Evolutionary conservation across 1,140 invertebrate genomes (phyloP).

Genomic region (Contarinia nasturtii): DNA sequence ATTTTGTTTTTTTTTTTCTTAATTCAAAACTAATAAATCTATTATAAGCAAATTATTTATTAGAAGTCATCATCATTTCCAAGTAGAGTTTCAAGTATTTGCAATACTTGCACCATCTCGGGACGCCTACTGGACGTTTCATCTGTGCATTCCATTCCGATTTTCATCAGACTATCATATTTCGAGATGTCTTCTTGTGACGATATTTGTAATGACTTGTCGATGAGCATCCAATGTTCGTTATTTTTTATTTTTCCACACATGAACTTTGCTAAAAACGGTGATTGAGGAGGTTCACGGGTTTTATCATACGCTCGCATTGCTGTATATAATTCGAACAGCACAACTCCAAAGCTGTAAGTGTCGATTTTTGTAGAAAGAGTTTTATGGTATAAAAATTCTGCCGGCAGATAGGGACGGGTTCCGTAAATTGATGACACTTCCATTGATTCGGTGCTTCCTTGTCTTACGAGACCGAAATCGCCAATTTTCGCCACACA

Average conservation of each 20-base stretch:
- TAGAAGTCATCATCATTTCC: no score
- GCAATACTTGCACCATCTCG: neutral
- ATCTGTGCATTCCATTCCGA: neutral
- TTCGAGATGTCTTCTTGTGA: neutral
- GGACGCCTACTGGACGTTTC: neutral
- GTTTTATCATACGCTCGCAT: constrained; percentile 35
- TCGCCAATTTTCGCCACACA: constrained; percentile 82
- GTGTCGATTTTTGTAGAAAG: constrained; percentile 84
- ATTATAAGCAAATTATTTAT: no score
- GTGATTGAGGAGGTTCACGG: neutral
- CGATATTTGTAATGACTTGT: neutral
- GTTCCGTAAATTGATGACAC: constrained; percentile 70
- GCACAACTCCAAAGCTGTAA: constrained; percentile 83
- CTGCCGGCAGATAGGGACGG: constrained; percentile 74
- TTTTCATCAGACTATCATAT: neutral
- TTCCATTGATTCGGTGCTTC: constrained; percentile 32
- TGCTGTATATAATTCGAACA: constrained; percentile 69
- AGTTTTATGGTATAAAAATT: constrained; percentile 56
- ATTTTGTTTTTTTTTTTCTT: no score
- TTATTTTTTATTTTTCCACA: neutral
- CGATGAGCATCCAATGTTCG: neutral
- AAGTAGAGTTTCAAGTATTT: neutral
- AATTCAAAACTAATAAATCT: no score
- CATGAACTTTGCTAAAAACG: neutral
- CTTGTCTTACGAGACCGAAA: constrained; percentile 78